Conservation (phyloP, 2,113 vertebrate genomes). For the Campylorhamphus procurvoides region DNA sequence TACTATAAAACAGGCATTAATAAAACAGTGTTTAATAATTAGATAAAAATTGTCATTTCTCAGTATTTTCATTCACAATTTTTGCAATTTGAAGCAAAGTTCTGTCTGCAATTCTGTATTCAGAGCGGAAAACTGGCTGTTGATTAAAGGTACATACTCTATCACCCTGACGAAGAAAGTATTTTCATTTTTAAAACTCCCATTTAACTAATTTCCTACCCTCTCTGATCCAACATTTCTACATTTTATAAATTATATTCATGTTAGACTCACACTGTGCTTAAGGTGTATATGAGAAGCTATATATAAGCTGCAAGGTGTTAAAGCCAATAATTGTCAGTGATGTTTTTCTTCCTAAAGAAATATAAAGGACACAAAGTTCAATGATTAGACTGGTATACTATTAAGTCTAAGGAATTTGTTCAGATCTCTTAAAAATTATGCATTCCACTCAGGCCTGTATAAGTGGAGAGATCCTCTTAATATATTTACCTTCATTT, state of each 20-base stretch:
- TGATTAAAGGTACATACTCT: neutral
- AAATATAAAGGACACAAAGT: neutral
- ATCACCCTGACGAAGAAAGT: neutral
- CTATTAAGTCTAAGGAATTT: neutral
- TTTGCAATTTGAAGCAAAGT: neutral
- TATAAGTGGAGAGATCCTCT: neutral
- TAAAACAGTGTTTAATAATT: neutral
- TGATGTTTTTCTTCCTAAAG: neutral
- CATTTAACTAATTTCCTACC: neutral
- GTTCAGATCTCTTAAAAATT: neutral
- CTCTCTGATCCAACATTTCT: neutral
- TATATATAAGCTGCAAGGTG: neutral
- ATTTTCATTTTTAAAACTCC: neutral
- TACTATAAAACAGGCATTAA: neutral
- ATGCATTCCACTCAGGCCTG: neutral
- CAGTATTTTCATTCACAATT: neutral
- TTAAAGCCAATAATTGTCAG: neutral
- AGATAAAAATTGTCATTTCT: neutral
- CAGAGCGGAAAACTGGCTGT: neutral
- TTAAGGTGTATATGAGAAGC: neutral
- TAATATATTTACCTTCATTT: neutral
- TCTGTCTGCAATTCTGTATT: neutral
- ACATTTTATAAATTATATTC: neutral
- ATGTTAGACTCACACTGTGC: neutral
- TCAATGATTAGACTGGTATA: neutral